Conservation (phyloP, 2,888 invertebrate species). For the Toxonevra muliebris region DNA sequence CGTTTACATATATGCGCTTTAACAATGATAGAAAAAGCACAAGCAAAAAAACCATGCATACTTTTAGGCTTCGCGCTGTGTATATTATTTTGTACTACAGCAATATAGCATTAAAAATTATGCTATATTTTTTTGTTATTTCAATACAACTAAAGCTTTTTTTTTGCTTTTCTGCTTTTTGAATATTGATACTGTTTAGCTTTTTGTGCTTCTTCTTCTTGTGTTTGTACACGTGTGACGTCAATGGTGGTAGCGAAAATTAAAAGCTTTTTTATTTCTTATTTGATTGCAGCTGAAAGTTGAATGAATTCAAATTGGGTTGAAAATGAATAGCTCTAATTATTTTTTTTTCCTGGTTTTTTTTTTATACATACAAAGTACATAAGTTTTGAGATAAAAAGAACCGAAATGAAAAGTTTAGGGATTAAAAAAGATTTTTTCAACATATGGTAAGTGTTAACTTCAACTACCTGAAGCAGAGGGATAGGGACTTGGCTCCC, state of each 20-base stretch:
- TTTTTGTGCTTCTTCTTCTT: too few relatives aligned
- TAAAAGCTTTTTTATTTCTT: slow-evolving; percentile 34
- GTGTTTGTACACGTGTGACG: not conserved
- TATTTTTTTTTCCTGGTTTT: slow-evolving; percentile 22
- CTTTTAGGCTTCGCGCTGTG: slow-evolving; percentile 17
- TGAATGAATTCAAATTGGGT: slow-evolving; percentile 44
- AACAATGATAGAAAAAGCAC: not conserved
- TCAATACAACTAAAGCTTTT: slow-evolving; percentile 3
- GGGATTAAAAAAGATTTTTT: too few relatives aligned
- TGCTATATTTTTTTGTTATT: slow-evolving; percentile 20
- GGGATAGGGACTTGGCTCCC: too few relatives aligned
- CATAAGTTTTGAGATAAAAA: too few relatives aligned
- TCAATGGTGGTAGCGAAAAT: slow-evolving; percentile 14
- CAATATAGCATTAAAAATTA: slow-evolving; percentile 30
- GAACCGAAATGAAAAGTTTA: too few relatives aligned
- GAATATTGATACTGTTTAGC: too few relatives aligned
- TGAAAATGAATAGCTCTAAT: slow-evolving; percentile 30
- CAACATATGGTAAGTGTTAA: too few relatives aligned
- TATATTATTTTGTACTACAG: not conserved
- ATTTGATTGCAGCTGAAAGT: slow-evolving; percentile 37
- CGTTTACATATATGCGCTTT: too few relatives aligned
- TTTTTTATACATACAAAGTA: slow-evolving; percentile 20
- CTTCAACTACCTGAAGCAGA: too few relatives aligned
- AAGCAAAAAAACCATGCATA: slow-evolving; percentile 29
- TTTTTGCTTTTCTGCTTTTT: not conserved